Evolutionary conservation across 2,888 invertebrate species (phyloP), one percentile per base, ranked within the genome.

Genomic region (Drosophila vallismaia): DNA sequence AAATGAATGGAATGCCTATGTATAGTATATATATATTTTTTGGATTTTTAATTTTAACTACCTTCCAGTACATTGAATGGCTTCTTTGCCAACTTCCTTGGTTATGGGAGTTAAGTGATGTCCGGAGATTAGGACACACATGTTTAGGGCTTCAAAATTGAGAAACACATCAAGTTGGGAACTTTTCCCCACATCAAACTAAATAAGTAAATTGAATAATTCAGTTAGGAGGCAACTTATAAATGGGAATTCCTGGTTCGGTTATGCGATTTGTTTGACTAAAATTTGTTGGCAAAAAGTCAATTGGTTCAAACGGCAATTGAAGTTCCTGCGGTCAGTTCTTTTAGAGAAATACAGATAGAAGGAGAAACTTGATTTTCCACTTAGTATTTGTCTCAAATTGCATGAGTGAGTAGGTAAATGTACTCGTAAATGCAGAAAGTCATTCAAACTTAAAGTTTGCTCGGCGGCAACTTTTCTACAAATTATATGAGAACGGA

Each of bases 391-490:
- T 82, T 82, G 62, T 72, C 59, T 75, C 75, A 69, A 71, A 46
- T 38, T 46, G 44, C 40, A 54, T 36, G 64, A 55, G 52, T 68
- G 62, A 57, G 66, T 75, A 42, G 57, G 68, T 79, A 62, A 81
- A 81, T 78, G 78, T 59, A 71, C 83, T 77, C 70, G 71, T 59
- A 64, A 76, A 79, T 83, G 63, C 66, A 68, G 67, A 79, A 80
- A 83, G 81, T 76, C 84, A 80, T 80, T 74, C 62, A 76, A 78
- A 80, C 76, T 84, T 76, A 44, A 63, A 76, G 68, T 76, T 83
- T 71, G 68, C 72, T 71, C 63, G 42, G 38, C 4, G 33, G 31
- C 28, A 78, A 78, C 63, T 83, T 81, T 73, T 70, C 36, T 60
- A 38, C 72, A 80, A 77, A 77, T 79, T 74, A 63, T 77, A 75